Evolutionary conservation across 1,140 invertebrate genomes (phyloP).

Genomic region (Diabrotica undecimpunctata): DNA sequence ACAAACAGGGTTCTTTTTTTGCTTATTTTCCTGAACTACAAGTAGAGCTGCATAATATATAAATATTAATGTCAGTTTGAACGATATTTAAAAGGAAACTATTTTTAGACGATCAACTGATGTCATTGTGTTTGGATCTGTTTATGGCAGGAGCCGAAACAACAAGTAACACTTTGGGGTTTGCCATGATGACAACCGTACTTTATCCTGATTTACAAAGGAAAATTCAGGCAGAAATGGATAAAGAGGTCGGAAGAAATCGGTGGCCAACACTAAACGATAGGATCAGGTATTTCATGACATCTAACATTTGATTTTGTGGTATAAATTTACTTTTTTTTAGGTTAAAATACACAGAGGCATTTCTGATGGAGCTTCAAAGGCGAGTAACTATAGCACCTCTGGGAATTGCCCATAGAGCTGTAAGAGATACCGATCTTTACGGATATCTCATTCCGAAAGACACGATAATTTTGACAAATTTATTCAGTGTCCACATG

Average conservation of each 20-base stretch:
- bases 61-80: too few species aligned
- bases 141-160: slow-evolving; percentile 83
- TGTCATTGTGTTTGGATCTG: slow-evolving; percentile 75
- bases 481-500: slow-evolving; percentile 66
- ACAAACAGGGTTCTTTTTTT: too few species aligned
- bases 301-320: background rate
- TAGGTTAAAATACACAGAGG: slow-evolving; percentile 60
- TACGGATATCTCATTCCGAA: slow-evolving; percentile 63
- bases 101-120: slow-evolving; percentile 63
- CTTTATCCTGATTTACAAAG: slow-evolving; percentile 73
- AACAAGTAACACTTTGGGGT: slow-evolving; percentile 71
- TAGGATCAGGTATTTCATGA: slow-evolving; percentile 56
- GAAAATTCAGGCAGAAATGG: slow-evolving; percentile 77
- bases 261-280: slow-evolving; percentile 65
- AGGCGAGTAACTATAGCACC: slow-evolving; percentile 54
- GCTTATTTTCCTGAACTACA: too few species aligned
- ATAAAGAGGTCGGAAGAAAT: slow-evolving; percentile 66
- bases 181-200: slow-evolving; percentile 74
- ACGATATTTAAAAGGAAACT: background rate
- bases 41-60: too few species aligned
- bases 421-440: slow-evolving; percentile 54
- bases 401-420: slow-evolving; percentile 59
- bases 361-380: slow-evolving; percentile 58
- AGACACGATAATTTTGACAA: slow-evolving; percentile 65
- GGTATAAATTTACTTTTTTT: slow-evolving; percentile 21